Evolutionary conservation across 2,888 invertebrate genomes (phyloP).

Genomic region (Scelioninae gen. 1): DNA sequence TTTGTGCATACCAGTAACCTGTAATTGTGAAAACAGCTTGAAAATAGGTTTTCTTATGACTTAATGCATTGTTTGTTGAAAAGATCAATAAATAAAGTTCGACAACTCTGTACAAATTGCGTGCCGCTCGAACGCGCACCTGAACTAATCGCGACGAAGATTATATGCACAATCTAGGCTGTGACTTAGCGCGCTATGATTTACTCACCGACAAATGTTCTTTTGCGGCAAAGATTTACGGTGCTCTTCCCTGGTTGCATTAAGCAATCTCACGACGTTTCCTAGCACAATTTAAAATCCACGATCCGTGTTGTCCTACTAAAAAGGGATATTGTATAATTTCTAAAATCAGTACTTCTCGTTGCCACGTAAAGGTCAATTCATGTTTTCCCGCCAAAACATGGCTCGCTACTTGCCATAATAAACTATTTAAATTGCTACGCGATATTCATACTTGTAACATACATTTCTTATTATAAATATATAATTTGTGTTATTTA

Average conservation of each 20-base stretch:
- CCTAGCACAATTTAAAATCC: slow-evolving; percentile 56
- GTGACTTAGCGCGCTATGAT: slow-evolving; percentile 57
- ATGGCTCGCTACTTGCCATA: neutral
- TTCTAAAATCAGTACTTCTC: slow-evolving; percentile 34
- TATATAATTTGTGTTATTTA: too few species aligned
- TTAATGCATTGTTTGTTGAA: slow-evolving; percentile 49
- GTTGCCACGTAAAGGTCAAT: slow-evolving; percentile 39
- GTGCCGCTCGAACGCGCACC: slow-evolving; percentile 61
- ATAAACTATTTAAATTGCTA: neutral
- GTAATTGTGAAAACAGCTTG: slow-evolving; percentile 14
- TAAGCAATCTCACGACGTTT: slow-evolving; percentile 48
- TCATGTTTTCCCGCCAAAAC: slow-evolving; percentile 34
- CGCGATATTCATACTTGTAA: too few species aligned
- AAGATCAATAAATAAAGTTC: slow-evolving; percentile 54
- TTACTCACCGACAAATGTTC: slow-evolving; percentile 59
- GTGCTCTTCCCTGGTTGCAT: slow-evolving; percentile 34
- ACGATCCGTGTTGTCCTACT: slow-evolving; percentile 34
- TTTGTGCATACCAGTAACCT: neutral
- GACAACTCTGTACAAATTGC: slow-evolving; percentile 59
- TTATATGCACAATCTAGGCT: slow-evolving; percentile 62
- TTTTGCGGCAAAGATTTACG: slow-evolving; percentile 45
- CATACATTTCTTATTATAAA: too few species aligned
- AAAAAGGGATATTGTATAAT: slow-evolving; percentile 26
- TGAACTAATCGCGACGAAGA: slow-evolving; percentile 56
- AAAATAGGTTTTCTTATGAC: slow-evolving; percentile 40